Evolutionary conservation across 2,888 invertebrate species (phyloP), one percentile per base, ranked within the genome.

Genomic region (Scaptomyza flava): DNA sequence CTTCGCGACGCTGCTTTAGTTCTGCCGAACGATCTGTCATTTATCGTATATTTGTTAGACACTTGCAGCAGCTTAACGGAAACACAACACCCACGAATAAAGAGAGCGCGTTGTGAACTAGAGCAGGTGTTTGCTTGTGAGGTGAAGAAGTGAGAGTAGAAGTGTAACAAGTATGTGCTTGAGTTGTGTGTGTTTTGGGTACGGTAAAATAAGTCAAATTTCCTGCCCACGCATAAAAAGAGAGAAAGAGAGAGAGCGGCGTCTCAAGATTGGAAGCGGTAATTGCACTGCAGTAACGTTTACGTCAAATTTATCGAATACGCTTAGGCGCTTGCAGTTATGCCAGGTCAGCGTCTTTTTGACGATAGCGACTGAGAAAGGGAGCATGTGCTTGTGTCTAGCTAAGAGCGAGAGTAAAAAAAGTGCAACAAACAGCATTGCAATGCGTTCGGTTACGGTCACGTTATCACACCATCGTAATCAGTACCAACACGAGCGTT

Each of bases 21-120:
- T n/a, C 7, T 34, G 23, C 34, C 12, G 6, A 17, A 31, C 20
- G 69, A 69, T 69, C 69, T 41, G 56, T 31, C 53, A 36, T 9
- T 45, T 53, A 53, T 41, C 17, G 43, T n/a, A 34, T 41, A 34
- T 57, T 43, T 43, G n/a, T 47, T 47, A 43, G 47, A 34, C 47
- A 43, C 27, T 45, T 45, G 45, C 38, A 38, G 11, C 48, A 20
- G 36, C n/a, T 47, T 20, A 48, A 48, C n/a, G 23, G 31, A 6
- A n/a, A 20, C 46, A 4, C 38, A 36, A 20, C 36, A 7, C 17
- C 54, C n/a, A 45, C 12, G 33, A 36, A 27, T 7, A 14, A 12
- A 45, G 33, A 60, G 27, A 33, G 23, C 1, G 31, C 8, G 17
- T 7, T 6, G 36, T 0, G 8, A 17, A 9, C 17, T 17, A 41